Base-by-base conservation (phyloP, 2,888 invertebrate species). In the Hermaeophaga mercurialis region DNA sequence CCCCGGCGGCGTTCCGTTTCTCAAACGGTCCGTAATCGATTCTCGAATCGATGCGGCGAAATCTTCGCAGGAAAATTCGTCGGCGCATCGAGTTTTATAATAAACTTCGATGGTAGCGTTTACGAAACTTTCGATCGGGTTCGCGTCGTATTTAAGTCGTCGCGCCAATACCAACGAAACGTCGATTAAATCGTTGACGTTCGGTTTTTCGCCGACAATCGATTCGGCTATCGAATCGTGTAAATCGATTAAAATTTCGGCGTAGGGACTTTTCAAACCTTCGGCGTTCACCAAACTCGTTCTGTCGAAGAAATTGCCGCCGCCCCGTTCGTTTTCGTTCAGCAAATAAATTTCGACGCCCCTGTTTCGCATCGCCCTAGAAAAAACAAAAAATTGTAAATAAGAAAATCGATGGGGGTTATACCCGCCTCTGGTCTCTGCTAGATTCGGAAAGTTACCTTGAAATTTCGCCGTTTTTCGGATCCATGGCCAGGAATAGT, bases 321-420 rank as follows among this genome's bases (percentile, higher is more conserved):
- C 18, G 5, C 52, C 17, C 1, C 41, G 64, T 43, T 76, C 74
- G 4, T 66, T 69, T 9, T 75, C 71, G 38, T 75, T 74, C 12
- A 79, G 72, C 53, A 90, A 73, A 72, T 78, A 90, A 67, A 99
- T 88, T 81, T 99, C 99, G 0, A 99, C 86, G 2, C 98, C 96
- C 70, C 99, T 84, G 77, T 99, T 99, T 58, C 98, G 84, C 99
- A 99, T 99, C 0, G 99, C 99, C 66, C 94, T 85, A 72, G 50
- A 78, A 75, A 58, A 53, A 64, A 58, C 60, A 5, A 22, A 22
- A 22, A 3, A 22, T n/a, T n/a, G n/a, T n/a, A n/a, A n/a, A n/a
- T n/a, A n/a, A n/a, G n/a, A n/a, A n/a, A n/a, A n/a, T n/a, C n/a
- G n/a, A n/a, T n/a, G n/a, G n/a, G n/a, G n/a, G n/a, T n/a, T n/a